Evolutionary conservation across 2,888 invertebrate species (phyloP), one percentile per base, ranked within the genome.

Genomic region (Pimpla rufipes): DNA sequence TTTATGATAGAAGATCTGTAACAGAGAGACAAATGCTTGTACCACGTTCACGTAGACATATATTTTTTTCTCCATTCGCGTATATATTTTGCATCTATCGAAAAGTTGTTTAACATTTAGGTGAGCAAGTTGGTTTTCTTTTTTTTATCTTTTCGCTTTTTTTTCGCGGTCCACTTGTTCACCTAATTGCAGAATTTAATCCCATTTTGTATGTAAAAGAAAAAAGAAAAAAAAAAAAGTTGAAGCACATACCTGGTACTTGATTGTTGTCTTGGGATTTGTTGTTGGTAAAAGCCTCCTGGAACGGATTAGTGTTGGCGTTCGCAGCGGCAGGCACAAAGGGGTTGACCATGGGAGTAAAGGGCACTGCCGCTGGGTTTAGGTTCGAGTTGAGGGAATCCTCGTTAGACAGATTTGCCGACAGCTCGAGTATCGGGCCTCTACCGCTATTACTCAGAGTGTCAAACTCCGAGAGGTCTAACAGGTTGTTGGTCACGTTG

Each of bases 401-500:
- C 86, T 93, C 93, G 81, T 92, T 92, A 73, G 89, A 90, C 89
- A 92, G 76, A 88, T 91, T 93, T 52, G 92, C 89, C 83, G 90
- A 90, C 90, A 92, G 89, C 88, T 92, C 89, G 81, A 93, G 89
- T 87, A 93, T 93, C 35, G 93, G 91, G 73, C 92, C 93, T 88
- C 91, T 93, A 90, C 91, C 91, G 89, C 90, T 93, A 90, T 93
- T 93, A 91, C 91, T 93, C 89, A 93, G 90, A 84, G 91, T 90
- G 88, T 93, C 93, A 90, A 93, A 93, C 87, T 93, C 93, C 90
- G 93, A 93, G 88, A 94, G 92, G 92, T 94, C 94, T 90, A 94
- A 92, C 88, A 94, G 93, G 91, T 94, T 94, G 93, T 94, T 94
- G 88, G 94, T 94, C 90, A 93, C 94, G 92, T 94, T 94, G 91